Conservation (phyloP, 2,888 invertebrate genomes). For the Chrysolina haemoptera region DNA sequence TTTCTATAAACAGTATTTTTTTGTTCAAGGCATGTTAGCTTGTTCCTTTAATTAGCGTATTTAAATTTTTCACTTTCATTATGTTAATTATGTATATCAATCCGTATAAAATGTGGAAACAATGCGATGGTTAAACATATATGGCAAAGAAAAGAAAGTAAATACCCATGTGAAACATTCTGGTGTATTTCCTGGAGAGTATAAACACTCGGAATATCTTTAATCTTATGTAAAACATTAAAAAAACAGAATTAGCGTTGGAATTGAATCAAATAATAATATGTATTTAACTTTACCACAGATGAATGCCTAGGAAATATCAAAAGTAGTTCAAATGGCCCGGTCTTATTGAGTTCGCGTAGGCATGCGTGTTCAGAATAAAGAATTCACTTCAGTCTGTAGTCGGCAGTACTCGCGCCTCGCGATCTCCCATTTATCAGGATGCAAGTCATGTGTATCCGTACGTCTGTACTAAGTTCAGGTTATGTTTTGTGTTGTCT, state of each 20-base stretch:
- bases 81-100: conserved; percentile 57
- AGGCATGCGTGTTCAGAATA: not conserved
- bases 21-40: not conserved
- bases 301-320: not conserved
- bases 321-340: not conserved
- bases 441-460: not conserved
- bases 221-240: too few relatives aligned
- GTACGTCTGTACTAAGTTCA: conserved; percentile 20
- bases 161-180: conserved; percentile 50
- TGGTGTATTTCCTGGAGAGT: not conserved
- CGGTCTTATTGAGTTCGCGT: conserved; percentile 16
- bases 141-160: conserved; percentile 60
- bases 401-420: too few relatives aligned
- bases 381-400: not conserved
- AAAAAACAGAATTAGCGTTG: too few relatives aligned
- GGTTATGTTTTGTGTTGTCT: not conserved
- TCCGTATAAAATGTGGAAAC: conserved; percentile 55
- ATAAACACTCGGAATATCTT: not conserved
- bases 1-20: too few relatives aligned
- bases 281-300: too few relatives aligned
- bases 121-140: conserved; percentile 55
- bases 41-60: conserved; percentile 31
- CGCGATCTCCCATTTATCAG: not conserved
- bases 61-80: conserved; percentile 60
- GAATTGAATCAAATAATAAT: too few relatives aligned